Conservation (phyloP, 2,113 vertebrate genomes). For the Oryzias celebensis region DNA sequence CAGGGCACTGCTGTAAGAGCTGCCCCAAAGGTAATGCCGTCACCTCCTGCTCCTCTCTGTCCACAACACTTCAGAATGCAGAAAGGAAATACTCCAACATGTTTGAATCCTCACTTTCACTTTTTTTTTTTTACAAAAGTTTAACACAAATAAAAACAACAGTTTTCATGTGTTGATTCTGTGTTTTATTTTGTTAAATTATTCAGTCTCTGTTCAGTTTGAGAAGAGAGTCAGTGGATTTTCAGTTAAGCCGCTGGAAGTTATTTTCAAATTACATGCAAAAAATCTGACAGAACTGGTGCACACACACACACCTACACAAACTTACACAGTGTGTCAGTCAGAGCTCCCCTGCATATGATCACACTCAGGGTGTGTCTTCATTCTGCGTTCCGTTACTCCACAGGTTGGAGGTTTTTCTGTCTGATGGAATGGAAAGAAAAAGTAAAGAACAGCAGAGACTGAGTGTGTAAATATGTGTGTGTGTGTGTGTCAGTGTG, state of each 20-base stretch:
- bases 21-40: slow-evolving; percentile 85
- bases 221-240: slow-evolving; percentile 33
- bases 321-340: too few species aligned
- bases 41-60: not conserved
- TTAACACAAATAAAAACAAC: too few species aligned
- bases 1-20: slow-evolving; percentile 92
- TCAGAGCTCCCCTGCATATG: too few species aligned
- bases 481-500: slow-evolving; percentile 34
- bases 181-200: not conserved
- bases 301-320: slow-evolving; percentile 13
- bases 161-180: not conserved
- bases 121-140: too few species aligned
- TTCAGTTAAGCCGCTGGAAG: slow-evolving; percentile 32
- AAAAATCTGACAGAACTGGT: slow-evolving; percentile 8
- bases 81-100: too few species aligned
- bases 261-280: slow-evolving; percentile 21
- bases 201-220: not conserved
- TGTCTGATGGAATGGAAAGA: slow-evolving; percentile 72
- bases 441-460: slow-evolving; percentile 52
- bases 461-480: slow-evolving; percentile 46
- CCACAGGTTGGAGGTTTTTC: slow-evolving; percentile 56
- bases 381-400: slow-evolving; percentile 34
- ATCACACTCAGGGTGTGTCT: slow-evolving; percentile 31
- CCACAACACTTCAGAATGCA: not conserved
- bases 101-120: too few species aligned